Conservation (phyloP, 1,140 invertebrate genomes). For the Magallana gigas region DNA sequence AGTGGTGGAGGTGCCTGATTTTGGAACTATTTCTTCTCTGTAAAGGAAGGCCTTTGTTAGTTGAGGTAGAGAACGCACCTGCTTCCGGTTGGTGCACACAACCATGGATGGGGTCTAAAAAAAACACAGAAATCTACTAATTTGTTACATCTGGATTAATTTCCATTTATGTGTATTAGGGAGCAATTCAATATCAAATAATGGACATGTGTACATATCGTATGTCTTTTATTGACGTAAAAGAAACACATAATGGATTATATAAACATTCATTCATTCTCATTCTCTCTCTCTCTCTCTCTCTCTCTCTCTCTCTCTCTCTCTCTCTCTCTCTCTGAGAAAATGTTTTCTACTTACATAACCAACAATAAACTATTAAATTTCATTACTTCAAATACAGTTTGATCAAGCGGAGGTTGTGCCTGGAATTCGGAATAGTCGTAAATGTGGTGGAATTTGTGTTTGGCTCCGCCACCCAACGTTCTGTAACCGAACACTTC, state of each 20-base stretch:
- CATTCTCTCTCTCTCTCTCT: too few relatives aligned
- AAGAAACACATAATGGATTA: too few relatives aligned
- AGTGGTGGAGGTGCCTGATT: conserved; percentile 39
- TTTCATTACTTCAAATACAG: conserved; percentile 52
- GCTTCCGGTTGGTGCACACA: conserved; percentile 48
- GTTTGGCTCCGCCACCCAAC: neutral
- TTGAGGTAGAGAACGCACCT: conserved; percentile 52
- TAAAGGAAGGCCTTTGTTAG: conserved; percentile 60
- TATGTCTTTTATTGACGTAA: too few relatives aligned
- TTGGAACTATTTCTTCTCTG: conserved; percentile 61
- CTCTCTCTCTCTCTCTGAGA: too few relatives aligned
- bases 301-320: too few relatives aligned
- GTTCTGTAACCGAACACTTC: conserved; percentile 37
- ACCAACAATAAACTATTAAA: neutral
- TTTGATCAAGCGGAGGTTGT: conserved; percentile 16
- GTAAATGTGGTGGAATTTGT: conserved; percentile 50
- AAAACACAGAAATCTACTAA: neutral
- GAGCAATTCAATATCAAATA: too few relatives aligned
- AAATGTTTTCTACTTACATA: too few relatives aligned
- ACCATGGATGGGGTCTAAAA: conserved; percentile 52
- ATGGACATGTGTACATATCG: too few relatives aligned
- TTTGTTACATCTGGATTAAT: too few relatives aligned
- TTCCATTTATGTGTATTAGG: too few relatives aligned
- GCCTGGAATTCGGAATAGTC: conserved; percentile 54
- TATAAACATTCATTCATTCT: too few relatives aligned